Base-by-base conservation (phyloP, 2,113 vertebrate genomes). In the Caranx melampygus region DNA sequence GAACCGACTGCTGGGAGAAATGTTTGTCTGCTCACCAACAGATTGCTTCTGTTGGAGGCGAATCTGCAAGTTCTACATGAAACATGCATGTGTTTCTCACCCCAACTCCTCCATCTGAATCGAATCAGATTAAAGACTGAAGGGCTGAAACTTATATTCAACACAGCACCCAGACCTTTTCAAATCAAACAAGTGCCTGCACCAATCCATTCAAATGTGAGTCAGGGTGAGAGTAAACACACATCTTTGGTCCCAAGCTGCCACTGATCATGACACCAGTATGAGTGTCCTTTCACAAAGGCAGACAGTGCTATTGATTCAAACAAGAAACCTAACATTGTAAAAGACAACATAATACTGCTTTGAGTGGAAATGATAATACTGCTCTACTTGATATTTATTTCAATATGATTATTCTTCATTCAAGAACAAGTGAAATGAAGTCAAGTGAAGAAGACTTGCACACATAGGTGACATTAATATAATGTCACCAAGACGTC, bases 41-140 rank as follows among this genome's bases (percentile, higher is more conserved):
- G 31, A 67, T 26, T 21, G 49, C 75, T 55, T 34, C 15, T 0
- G 35, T 49, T 55, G n/a, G 44, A 47, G 61, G 65, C 67, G 6
- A 31, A 20, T 3, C 40, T 20, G 15, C 37, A 10, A 10, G n/a
- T 31, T 68, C 64, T 37, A 44, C 0, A 47, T 73, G 21, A 59
- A n/a, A 42, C 44, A 59, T 75, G 62, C 18, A 45, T 55, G 70
- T 54, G 58, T 35, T 52, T 66, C 33, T 33, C n/a, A 66, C 15
- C 54, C n/a, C 11, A 54, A 55, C 63, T 47, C 52, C 54, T 49
- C 59, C 26, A 58, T 54, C 66, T 37, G 35, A 63, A 44, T 47
- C 26, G 72, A 84, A 78, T 80, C 61, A 15, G 33, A 82, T 84
- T 75, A 80, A 60, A 60, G 51, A 12, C 8, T 64, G 26, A 70